A percentile compares a stretch with the other conserved stretches of the same genome.
Evolutionary conservation across 2,888 invertebrate genomes (phyloP).

Genomic region (Mantis religiosa): DNA sequence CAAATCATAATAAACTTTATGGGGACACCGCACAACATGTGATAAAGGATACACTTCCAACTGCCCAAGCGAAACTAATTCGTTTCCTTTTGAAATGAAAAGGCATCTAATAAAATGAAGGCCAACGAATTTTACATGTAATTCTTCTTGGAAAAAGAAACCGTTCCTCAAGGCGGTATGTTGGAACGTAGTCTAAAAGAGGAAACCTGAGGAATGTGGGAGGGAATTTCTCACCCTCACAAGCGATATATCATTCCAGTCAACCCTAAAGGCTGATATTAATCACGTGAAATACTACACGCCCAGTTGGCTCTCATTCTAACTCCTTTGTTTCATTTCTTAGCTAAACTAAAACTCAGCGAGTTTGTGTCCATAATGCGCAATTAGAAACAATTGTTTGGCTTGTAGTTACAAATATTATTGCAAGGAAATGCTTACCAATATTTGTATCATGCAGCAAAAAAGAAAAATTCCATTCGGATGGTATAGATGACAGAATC

Average conservation of each 20-base stretch:
- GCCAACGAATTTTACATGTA: not conserved
- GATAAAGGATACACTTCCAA: not conserved
- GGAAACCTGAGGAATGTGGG: not conserved
- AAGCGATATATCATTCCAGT: not conserved
- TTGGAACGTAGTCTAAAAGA: not conserved
- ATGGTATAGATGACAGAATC: no score
- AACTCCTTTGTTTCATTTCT: not conserved
- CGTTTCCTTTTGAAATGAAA: not conserved
- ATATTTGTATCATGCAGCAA: no score
- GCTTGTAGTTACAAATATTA: no score
- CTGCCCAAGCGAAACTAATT: not conserved
- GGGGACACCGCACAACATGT: no score
- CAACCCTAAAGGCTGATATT: not conserved
- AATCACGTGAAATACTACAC: not conserved
- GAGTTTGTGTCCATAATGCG: no score
- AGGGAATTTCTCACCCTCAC: not conserved
- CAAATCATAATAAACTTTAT: no score
- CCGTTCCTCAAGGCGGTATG: not conserved
- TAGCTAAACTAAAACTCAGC: not conserved
- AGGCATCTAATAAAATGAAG: not conserved
- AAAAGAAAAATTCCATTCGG: no score
- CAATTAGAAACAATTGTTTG: no score
- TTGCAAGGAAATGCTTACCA: no score
- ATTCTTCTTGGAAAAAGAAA: not conserved
- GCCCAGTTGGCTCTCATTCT: not conserved